Percentiles rank a stretch among this genome's conserved stretches.
These are phyloP conservation scores for Acipenser oxyrinchus DNA, from an alignment of 2,797 vertebrate genomes.

Conservation along the genomic window DNA sequence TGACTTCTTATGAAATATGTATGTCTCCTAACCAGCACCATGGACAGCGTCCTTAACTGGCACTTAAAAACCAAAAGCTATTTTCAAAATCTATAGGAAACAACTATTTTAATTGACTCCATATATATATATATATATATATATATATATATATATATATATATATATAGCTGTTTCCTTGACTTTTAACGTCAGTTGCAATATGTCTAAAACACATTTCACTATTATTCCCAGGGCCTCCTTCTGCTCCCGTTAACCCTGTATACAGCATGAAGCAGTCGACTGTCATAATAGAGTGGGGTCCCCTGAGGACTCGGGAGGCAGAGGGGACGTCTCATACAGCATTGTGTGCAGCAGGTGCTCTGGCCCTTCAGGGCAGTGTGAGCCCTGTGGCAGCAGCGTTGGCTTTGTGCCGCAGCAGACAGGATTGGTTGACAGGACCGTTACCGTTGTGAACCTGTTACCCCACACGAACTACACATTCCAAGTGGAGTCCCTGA, in stretches of 20 bases:
- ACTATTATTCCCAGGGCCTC: conserved; percentile 62
- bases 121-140: too few relatives aligned
- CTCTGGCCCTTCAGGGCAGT: conserved; percentile 33
- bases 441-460: conserved; percentile 80
- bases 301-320: conserved; percentile 68
- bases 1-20: too few relatives aligned
- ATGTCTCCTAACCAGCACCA: background rate
- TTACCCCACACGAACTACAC: conserved; percentile 81
- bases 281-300: conserved; percentile 78
- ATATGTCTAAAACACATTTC: background rate
- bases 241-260: conserved; percentile 77
- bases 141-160: too few relatives aligned
- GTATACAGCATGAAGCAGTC: conserved; percentile 79
- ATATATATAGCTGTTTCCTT: too few relatives aligned
- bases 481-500: conserved; percentile 76
- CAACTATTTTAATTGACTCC: too few relatives aligned
- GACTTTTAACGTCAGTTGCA: too few relatives aligned
- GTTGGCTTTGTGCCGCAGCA: conserved; percentile 85
- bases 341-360: conserved; percentile 76
- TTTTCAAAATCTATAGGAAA: too few relatives aligned
- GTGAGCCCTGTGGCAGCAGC: conserved; percentile 71
- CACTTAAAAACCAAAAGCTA: too few relatives aligned
- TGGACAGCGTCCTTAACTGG: background rate
- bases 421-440: conserved; percentile 69
- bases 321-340: conserved; percentile 77